Base-by-base conservation (phyloP, 2,797 vertebrate species). In the Takifugu ocellatus region DNA sequence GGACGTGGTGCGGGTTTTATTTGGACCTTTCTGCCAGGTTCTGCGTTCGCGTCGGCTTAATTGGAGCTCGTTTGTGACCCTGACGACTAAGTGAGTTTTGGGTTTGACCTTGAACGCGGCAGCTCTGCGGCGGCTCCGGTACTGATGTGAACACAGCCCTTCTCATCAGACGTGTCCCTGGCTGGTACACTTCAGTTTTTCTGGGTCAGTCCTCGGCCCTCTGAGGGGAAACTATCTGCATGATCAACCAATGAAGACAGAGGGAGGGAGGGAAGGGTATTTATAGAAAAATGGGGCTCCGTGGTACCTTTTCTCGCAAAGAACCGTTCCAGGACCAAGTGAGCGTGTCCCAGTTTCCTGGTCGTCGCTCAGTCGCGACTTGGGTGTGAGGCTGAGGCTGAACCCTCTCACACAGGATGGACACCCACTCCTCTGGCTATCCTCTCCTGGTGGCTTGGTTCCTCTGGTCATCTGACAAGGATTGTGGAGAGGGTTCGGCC, bases 251-350 rank as follows among this genome's bases (percentile, higher is more conserved):
- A 79, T 70, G 69, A 79, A 86, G 81, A 80, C 68, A 59, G 79
- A 64, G 67, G 59, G 77, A 54, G 55, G 25, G 53, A 42, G 73
- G 59, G 64, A 59, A 81, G 87, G 83, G 90, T 92, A 92, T 92
- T 92, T 92, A 92, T 92, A 92, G 91, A 92, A 90, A 92, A 92
- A 92, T 91, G 90, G 91, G 92, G 89, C 91, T 92, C 89, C 67
- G 85, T 88, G 74, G 88, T 89, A 91, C 89, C 90, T 92, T 92
- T 89, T 88, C 87, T 85, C 42, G 79, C 84, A 88, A 89, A 88
- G 84, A 89, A 90, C 87, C 85, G 82, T 89, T 91, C 87, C 83
- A 87, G 70, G 75, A 90, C 83, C 88, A 80, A 88, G 86, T 83
- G 84, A 88, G 82, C 17, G 71, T 91, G 90, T 92, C 91, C 92